phyloP scores from a whole-genome alignment of 92 coral and sea anemone species.

The Galaxea fascicularis region DNA sequence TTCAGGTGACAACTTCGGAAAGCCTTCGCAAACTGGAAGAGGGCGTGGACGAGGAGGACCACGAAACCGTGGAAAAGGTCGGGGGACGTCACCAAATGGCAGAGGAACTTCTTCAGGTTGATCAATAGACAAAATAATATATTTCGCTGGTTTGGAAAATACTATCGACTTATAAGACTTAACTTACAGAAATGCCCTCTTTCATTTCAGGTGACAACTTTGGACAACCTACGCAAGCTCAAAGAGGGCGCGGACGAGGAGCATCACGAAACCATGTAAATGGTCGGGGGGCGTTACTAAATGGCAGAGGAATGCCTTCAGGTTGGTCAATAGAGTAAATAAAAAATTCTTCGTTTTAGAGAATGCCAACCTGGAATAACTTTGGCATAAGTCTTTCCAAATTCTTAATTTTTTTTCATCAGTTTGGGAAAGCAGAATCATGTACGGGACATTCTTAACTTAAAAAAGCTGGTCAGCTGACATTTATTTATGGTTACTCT shows the following conservation, averaged over 20 bases:
- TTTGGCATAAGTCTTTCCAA: no score
- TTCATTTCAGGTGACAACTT: neutral
- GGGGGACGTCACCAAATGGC: neutral
- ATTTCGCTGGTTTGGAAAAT: no score
- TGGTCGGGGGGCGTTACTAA: neutral
- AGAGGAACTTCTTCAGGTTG: conserved; percentile 12
- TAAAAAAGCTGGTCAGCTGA: no score
- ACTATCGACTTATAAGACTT: no score
- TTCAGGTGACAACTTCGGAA: neutral
- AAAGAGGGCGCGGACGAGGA: conserved; percentile 4
- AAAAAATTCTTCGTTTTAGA: no score
- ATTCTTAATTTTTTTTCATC: no score
- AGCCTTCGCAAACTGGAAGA: neutral
- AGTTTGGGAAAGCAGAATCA: no score
- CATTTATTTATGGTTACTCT: no score
- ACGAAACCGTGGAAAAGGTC: neutral
- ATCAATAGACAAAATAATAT: neutral
- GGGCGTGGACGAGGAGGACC: conserved; percentile 4
- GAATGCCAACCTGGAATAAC: no score
- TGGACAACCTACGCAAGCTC: neutral
- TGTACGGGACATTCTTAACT: no score
- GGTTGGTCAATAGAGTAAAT: neutral
- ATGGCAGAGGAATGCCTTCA: conserved; percentile 8
- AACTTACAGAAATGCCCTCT: neutral
- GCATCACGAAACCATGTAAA: conserved; percentile 5